These are phyloP conservation scores for Scaptodrosophila lebanonensis DNA, from an alignment of 1,140 invertebrate genomes.

Conservation along the genomic window DNA sequence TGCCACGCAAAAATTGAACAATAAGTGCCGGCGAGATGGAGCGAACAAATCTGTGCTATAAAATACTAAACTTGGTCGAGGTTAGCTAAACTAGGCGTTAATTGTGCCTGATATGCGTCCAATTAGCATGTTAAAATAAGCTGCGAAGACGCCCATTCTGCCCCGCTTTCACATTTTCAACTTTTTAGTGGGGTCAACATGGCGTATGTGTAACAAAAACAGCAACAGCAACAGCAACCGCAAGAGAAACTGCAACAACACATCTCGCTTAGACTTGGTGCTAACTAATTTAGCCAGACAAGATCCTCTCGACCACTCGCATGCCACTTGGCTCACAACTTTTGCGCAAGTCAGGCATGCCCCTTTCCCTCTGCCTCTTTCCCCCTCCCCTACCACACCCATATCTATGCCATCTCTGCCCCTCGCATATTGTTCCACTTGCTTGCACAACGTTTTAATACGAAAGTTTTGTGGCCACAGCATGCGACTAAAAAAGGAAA, in stretches of 20 bases:
- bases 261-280: too few relatives aligned
- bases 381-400: too few relatives aligned
- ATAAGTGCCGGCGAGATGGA: constrained; percentile 13
- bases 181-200: constrained; percentile 2
- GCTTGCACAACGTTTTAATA: constrained; percentile 43
- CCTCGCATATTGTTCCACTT: constrained; percentile 54
- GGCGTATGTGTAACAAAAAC: constrained; percentile 20
- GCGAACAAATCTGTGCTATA: too few relatives aligned
- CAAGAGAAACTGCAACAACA: background rate
- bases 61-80: constrained; percentile 32
- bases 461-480: constrained; percentile 29
- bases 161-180: background rate
- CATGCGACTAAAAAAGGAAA: background rate
- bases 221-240: constrained; percentile 13
- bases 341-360: too few relatives aligned
- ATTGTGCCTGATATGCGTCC: constrained; percentile 7
- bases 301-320: constrained; percentile 12
- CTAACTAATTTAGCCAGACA: constrained; percentile 1
- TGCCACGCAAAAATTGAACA: too few relatives aligned
- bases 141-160: background rate
- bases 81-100: constrained; percentile 10
- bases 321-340: too few relatives aligned
- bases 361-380: too few relatives aligned
- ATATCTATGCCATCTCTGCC: too few relatives aligned
- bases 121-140: constrained; percentile 3